Conservation (phyloP, 2,797 vertebrate species). For the Pseudotriccus pelzelni region DNA sequence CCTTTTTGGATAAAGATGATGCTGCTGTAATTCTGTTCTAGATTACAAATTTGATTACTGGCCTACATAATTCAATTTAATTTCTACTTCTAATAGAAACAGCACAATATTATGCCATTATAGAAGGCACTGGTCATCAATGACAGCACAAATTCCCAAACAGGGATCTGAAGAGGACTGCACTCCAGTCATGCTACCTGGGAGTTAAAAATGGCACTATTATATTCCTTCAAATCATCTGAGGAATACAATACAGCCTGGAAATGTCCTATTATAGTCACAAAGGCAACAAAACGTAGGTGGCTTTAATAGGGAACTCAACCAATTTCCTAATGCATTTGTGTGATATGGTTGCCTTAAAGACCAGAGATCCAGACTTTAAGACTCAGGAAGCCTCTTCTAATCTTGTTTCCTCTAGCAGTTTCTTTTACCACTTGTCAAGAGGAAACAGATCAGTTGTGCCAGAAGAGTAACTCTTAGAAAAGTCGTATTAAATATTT, state of each 20-base stretch:
- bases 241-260: background rate
- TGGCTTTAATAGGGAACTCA: background rate
- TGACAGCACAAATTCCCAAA: background rate
- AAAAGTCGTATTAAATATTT: constrained; percentile 26
- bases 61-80: background rate
- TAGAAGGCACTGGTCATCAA: background rate
- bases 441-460: background rate
- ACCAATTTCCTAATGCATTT: background rate
- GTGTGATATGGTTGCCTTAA: background rate
- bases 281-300: background rate
- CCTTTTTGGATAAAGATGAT: background rate
- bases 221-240: background rate
- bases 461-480: background rate
- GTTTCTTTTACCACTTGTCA: background rate
- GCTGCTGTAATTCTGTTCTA: background rate
- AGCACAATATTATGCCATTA: background rate
- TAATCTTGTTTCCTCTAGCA: background rate
- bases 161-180: background rate
- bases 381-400: background rate
- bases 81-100: background rate
- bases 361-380: background rate
- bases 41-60: background rate
- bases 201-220: background rate
- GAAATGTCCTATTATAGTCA: background rate
- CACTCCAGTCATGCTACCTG: background rate